Conservation (phyloP, 2,797 vertebrate genomes). For the Sarcoramphus papa region DNA sequence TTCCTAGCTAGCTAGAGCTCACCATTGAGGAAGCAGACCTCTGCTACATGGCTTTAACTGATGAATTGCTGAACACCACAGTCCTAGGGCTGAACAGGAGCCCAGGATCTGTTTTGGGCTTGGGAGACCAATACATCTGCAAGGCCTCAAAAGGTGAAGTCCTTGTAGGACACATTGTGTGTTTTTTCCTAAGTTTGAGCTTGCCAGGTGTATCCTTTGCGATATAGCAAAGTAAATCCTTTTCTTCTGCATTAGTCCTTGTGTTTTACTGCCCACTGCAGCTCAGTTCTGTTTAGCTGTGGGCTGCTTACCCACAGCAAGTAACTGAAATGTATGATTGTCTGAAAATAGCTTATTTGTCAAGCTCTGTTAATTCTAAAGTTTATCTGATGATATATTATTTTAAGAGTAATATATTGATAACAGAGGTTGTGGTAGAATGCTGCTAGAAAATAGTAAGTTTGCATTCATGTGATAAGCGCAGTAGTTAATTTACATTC, state of each 20-base stretch:
- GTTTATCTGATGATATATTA: not conserved
- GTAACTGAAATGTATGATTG: not conserved
- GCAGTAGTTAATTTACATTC: not conserved
- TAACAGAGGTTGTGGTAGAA: not conserved
- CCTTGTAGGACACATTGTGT: not conserved
- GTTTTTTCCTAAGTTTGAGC: not conserved
- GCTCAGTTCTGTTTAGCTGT: not conserved
- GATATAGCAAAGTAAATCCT: not conserved
- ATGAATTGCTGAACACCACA: not conserved
- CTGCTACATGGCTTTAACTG: not conserved
- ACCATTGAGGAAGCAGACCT: not conserved
- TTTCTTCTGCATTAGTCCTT: not conserved
- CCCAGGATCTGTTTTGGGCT: not conserved
- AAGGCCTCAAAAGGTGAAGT: not conserved
- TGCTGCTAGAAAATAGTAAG: not conserved
- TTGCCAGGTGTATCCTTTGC: not conserved
- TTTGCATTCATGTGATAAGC: not conserved
- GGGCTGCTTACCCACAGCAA: not conserved
- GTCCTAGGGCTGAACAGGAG: not conserved
- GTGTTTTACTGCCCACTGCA: not conserved
- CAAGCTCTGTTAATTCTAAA: not conserved
- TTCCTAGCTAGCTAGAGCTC: not conserved
- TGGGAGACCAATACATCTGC: not conserved
- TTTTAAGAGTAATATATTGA: not conserved
- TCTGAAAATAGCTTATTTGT: not conserved